Conservation (phyloP, 2,797 vertebrate species). For the Onychomys torridus region DNA sequence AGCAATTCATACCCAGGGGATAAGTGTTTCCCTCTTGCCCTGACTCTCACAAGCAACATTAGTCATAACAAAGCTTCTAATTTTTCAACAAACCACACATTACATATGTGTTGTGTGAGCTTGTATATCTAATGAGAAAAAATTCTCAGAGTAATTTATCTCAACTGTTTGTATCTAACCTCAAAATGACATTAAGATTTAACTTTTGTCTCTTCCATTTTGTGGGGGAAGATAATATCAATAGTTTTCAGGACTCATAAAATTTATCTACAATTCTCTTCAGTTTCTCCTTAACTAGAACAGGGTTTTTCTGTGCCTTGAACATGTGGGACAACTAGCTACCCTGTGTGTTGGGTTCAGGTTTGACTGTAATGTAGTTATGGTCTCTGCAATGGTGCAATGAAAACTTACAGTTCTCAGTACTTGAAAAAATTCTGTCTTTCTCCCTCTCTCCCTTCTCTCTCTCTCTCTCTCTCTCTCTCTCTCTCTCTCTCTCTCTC, state of each 20-base stretch:
- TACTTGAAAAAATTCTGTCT: neutral
- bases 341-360: neutral
- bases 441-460: neutral
- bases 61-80: neutral
- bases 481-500: neutral
- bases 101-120: neutral
- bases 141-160: neutral
- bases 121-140: neutral
- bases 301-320: neutral
- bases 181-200: neutral
- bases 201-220: neutral
- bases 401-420: neutral
- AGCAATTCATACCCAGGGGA: neutral
- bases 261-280: neutral
- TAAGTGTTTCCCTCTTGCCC: neutral
- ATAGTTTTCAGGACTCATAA: neutral
- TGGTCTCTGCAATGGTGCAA: neutral
- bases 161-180: neutral
- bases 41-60: neutral
- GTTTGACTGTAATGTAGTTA: neutral
- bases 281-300: neutral
- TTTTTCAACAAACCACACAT: neutral
- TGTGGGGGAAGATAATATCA: neutral
- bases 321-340: neutral
- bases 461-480: neutral